Evolutionary conservation across 2,113 vertebrate species (phyloP), one percentile per base, ranked within the genome.

Genomic region (Mesitornis unicolor): DNA sequence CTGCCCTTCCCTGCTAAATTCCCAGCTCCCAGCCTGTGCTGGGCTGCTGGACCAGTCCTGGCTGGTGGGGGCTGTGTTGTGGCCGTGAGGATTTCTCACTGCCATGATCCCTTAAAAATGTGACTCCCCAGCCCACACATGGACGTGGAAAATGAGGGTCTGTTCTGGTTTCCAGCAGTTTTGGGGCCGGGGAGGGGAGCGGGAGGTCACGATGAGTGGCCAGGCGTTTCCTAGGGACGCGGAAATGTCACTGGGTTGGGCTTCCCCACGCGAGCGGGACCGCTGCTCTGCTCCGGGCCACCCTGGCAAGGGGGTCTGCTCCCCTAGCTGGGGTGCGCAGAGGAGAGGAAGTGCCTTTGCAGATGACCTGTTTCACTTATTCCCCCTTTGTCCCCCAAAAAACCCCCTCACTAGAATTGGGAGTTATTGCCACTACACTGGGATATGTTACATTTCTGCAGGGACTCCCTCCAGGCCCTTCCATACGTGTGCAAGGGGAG

Each of bases 341-440:
- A 85, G 13, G 5, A 70, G 21, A 42, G 4, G 19, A 68, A 2
- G 10, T 84, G 42, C 47, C 28, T 56, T 57, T 35, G 75, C 48
- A 50, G 26, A 40, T 47, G 85, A 96, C 84, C 82, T 97, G 82
- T 89, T 97, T 94, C 68, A 38, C 11, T 26, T 60, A 43, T 24
- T 7, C 3, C 4, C 18, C n/a, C 7, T 31, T 4, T 20, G 4
- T 4, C 1, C 9, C 9, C 2, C 4, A 42, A 5, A 29, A 17
- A 36, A 35, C 68, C 5, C 10, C 7, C 13, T 25, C 13, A 7
- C 10, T 20, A 33, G 8, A 28, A 42, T 0, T 51, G 29, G 50
- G 42, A 75, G 28, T 61, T 53, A 36, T 6, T 54, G 45, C 13
- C 24, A 25, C 10, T 18, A 67, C 29, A 6, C 33, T 26, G 40